Conservation (phyloP, 2,113 vertebrate species). For the Lepus timidus region DNA sequence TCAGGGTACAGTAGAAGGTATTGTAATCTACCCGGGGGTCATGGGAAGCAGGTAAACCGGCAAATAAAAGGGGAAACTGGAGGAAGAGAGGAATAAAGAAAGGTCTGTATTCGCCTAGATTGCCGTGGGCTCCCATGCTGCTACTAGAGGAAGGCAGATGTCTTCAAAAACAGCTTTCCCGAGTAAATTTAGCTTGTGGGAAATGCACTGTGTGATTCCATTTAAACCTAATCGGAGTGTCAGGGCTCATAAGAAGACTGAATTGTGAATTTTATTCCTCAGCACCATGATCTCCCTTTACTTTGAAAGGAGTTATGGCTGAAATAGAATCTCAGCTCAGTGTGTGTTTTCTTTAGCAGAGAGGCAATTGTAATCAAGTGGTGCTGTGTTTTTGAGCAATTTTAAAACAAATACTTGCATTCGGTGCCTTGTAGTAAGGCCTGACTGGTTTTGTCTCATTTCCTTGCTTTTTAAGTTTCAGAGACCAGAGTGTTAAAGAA, state of each 20-base stretch:
- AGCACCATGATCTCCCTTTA: not conserved
- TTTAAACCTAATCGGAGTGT: slow-evolving; percentile 46
- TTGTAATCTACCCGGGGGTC: not conserved
- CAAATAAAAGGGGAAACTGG: accelerated
- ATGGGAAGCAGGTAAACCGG: not conserved
- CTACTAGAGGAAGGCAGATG: not conserved
- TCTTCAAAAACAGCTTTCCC: slow-evolving; percentile 7
- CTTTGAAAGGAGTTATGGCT: not conserved
- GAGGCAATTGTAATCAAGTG: slow-evolving; percentile 35
- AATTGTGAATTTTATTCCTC: slow-evolving; percentile 38
- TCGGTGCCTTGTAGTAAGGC: slow-evolving; percentile 33
- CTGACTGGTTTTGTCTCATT: slow-evolving; percentile 5
- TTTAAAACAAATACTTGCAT: slow-evolving; percentile 27
- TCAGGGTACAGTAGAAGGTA: not conserved
- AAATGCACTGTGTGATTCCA: slow-evolving; percentile 54
- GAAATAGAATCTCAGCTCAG: not conserved
- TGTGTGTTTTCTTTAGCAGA: slow-evolving; percentile 69
- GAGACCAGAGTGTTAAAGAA: not conserved
- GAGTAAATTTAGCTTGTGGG: slow-evolving; percentile 30
- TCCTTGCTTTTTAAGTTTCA: slow-evolving; percentile 55
- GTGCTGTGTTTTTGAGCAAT: slow-evolving; percentile 31
- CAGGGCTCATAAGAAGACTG: slow-evolving; percentile 37
- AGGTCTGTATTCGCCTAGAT: not conserved
- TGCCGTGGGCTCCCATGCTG: not conserved
- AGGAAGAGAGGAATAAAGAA: not conserved